Conservation (phyloP, 92 coral and sea anemone species). For the Porites divaricata region DNA sequence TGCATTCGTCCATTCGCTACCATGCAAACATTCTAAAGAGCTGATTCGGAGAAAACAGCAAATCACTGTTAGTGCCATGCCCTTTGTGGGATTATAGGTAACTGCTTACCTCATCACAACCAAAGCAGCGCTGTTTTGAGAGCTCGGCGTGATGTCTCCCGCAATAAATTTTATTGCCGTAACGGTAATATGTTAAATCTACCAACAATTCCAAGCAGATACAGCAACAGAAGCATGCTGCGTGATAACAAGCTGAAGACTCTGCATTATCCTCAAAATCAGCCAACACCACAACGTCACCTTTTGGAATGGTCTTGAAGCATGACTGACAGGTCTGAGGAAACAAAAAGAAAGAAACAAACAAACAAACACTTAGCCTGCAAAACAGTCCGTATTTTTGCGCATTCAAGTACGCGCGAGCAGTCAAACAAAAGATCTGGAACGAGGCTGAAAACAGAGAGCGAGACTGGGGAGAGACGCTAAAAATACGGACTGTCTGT, state of each 20-base stretch:
- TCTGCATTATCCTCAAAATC: slow-evolving; percentile 63
- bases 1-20: too few relatives aligned
- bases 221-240: slow-evolving; percentile 93
- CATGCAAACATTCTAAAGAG: not conserved
- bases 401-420: too few relatives aligned
- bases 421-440: too few relatives aligned
- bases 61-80: not conserved
- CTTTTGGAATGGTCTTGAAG: slow-evolving; percentile 75
- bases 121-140: slow-evolving; percentile 90
- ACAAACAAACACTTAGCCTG: too few relatives aligned
- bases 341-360: too few relatives aligned
- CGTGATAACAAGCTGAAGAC: slow-evolving; percentile 77
- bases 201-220: slow-evolving; percentile 90
- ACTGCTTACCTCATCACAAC: slow-evolving; percentile 96
- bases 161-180: slow-evolving; percentile 93
- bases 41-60: not conserved
- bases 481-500: too few relatives aligned
- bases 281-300: slow-evolving; percentile 83
- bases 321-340: slow-evolving; percentile 79
- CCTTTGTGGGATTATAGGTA: not conserved
- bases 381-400: too few relatives aligned
- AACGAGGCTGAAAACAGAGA: too few relatives aligned
- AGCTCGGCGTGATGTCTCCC: slow-evolving; percentile 98
- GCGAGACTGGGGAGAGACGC: too few relatives aligned
- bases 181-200: slow-evolving; percentile 79